A percentile compares a stretch with the other conserved stretches of the same genome.
Evolutionary conservation across 37 sponge, comb jelly and placozoan genomes (phyloP).

Genomic region (Ianthella basta): DNA sequence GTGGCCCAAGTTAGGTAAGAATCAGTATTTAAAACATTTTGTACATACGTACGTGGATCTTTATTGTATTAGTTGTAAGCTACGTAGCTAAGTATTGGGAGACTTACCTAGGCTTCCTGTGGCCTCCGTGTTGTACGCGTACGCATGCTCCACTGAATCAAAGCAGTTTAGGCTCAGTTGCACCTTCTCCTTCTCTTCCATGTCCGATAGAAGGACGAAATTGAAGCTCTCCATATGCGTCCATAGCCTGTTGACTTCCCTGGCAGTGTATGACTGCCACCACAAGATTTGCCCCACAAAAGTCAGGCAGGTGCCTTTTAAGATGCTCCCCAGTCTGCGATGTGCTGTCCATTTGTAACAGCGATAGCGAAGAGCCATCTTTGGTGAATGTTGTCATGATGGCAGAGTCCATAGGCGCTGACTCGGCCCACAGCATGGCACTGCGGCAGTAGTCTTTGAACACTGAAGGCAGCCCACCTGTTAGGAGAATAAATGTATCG

Average conservation of each 20-base stretch:
- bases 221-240: slow-evolving; percentile 15
- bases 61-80: no score
- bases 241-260: not conserved
- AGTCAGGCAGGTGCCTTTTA: slow-evolving; percentile 1
- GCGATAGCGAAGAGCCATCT: not conserved
- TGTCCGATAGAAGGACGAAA: not conserved
- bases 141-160: slow-evolving; percentile 18
- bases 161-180: not conserved
- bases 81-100: no score
- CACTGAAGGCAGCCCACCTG: slow-evolving; percentile 4
- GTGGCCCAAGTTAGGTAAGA: no score
- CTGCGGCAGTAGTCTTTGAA: slow-evolving; percentile 8
- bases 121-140: slow-evolving; percentile 1
- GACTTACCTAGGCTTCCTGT: slow-evolving; percentile 11
- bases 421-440: not conserved
- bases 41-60: no score
- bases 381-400: not conserved
- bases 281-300: slow-evolving; percentile 11
- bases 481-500: not conserved
- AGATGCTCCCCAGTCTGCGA: not conserved
- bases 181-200: slow-evolving; percentile 9
- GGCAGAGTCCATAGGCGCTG: not conserved
- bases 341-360: not conserved
- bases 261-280: slow-evolving; percentile 19
- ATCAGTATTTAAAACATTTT: no score